Conservation (phyloP, 1,140 invertebrate genomes). For the Drosophila azteca region DNA sequence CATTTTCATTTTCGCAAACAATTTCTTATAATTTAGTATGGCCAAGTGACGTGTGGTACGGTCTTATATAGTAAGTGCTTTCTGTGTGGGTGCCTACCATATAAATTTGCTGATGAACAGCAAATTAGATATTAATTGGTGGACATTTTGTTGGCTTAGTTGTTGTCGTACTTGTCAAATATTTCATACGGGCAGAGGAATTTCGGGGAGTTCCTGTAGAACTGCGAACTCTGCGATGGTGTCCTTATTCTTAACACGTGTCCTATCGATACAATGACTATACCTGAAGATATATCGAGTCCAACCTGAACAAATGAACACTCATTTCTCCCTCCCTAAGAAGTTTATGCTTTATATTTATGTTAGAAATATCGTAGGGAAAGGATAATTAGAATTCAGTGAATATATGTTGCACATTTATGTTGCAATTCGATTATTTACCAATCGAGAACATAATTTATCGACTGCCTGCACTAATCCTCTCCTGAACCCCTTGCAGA, state of each 20-base stretch:
- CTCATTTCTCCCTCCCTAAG: no score
- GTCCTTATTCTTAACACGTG: no score
- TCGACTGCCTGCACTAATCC: constrained; percentile 27
- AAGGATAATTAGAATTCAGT: no score
- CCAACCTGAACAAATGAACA: no score
- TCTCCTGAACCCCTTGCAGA: constrained; percentile 18
- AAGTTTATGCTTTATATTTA: no score
- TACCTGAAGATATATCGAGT: no score
- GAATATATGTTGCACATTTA: no score
- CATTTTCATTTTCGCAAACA: constrained; percentile 64
- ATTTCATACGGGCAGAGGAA: no score
- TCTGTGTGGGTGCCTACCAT: background rate
- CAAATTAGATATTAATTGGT: constrained; percentile 60
- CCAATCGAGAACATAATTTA: constrained; percentile 1
- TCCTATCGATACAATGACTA: no score
- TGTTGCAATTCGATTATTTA: background rate
- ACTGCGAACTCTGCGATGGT: no score
- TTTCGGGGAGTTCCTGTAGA: no score
- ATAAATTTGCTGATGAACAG: constrained; percentile 2
- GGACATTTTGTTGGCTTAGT: constrained; percentile 9
- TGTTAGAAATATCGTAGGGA: no score
- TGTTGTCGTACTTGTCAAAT: background rate
- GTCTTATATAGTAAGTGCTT: constrained; percentile 20
- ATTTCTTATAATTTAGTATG: constrained; percentile 71
- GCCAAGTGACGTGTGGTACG: background rate